phyloP scores from a whole-genome alignment of 2,797 vertebrate genomes.

The Tenualosa thibaudeaui region DNA sequence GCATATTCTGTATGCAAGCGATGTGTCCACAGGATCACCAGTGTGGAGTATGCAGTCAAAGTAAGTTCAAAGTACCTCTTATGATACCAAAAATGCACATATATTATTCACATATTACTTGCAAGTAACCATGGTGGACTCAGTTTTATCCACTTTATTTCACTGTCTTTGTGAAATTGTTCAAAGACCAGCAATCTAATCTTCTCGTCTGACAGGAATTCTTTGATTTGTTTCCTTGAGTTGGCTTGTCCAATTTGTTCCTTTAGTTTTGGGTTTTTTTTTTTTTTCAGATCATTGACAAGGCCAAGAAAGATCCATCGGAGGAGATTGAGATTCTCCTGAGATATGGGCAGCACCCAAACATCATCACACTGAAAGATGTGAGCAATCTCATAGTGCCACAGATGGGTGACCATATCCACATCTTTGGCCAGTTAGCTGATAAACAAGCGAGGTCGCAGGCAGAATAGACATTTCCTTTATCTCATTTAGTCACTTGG shows the following conservation, averaged over 20 bases:
- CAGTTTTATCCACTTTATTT: background rate
- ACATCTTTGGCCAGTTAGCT: background rate
- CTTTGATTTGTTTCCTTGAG: background rate
- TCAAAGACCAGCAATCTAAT: background rate
- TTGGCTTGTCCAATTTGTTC: background rate
- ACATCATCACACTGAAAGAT: constrained; percentile 93
- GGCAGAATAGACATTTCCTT: background rate
- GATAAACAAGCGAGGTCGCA: background rate
- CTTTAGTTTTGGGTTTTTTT: background rate
- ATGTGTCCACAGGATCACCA: constrained; percentile 89
- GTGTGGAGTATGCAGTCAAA: constrained; percentile 92
- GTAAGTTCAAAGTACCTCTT: constrained; percentile 65
- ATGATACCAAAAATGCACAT: background rate
- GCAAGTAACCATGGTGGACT: background rate
- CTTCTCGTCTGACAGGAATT: background rate
- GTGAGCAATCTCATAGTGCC: constrained; percentile 75
- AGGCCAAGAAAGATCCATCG: constrained; percentile 88
- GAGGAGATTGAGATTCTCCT: constrained; percentile 97
- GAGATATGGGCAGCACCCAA: constrained; percentile 93
- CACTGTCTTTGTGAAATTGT: background rate
- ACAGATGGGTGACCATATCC: background rate
- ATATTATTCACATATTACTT: background rate
- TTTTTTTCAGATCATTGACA: constrained; percentile 87
- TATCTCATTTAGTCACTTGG: background rate
- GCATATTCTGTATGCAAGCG: constrained; percentile 84